These are phyloP conservation scores for Peromyscus eremicus DNA, from an alignment of 2,797 vertebrate genomes.

Conservation along the genomic window DNA sequence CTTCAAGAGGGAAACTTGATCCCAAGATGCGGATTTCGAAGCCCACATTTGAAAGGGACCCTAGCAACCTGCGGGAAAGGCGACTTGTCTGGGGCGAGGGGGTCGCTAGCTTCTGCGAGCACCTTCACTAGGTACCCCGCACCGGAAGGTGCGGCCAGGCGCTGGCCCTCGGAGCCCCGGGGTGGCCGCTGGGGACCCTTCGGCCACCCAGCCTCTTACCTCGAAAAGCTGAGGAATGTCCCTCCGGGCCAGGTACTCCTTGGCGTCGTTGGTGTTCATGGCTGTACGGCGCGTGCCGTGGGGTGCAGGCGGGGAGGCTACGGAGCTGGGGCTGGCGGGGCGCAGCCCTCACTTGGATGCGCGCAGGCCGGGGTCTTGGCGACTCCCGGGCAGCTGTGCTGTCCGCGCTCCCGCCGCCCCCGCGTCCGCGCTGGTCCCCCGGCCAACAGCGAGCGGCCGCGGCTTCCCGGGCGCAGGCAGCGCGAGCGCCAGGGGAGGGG, in stretches of 20 bases:
- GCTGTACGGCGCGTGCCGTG: constrained; percentile 79
- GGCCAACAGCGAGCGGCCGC: constrained; percentile 33
- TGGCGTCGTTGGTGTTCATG: constrained; percentile 96
- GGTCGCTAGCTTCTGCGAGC: background rate
- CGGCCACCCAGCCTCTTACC: constrained; percentile 88
- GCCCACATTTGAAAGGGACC: background rate
- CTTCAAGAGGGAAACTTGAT: constrained; percentile 44
- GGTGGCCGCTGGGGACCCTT: background rate
- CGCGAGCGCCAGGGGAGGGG: constrained; percentile 58
- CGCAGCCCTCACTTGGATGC: background rate
- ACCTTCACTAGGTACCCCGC: background rate
- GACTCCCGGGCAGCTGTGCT: background rate
- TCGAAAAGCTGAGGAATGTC: constrained; percentile 99
- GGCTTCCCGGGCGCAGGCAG: constrained; percentile 45
- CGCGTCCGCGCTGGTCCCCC: background rate
- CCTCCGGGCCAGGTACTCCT: constrained; percentile 96
- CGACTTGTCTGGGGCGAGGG: background rate
- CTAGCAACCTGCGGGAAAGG: background rate
- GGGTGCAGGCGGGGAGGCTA: constrained; percentile 53
- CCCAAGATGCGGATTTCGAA: background rate
- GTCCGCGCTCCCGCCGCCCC: constrained; percentile 35
- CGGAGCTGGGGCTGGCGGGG: background rate
- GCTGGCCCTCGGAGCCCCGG: background rate
- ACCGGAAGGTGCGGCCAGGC: background rate
- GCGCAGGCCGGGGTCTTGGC: background rate